These are phyloP conservation scores for Regulus satrapa DNA, from an alignment of 2,113 vertebrate species.

Conservation along the genomic window DNA sequence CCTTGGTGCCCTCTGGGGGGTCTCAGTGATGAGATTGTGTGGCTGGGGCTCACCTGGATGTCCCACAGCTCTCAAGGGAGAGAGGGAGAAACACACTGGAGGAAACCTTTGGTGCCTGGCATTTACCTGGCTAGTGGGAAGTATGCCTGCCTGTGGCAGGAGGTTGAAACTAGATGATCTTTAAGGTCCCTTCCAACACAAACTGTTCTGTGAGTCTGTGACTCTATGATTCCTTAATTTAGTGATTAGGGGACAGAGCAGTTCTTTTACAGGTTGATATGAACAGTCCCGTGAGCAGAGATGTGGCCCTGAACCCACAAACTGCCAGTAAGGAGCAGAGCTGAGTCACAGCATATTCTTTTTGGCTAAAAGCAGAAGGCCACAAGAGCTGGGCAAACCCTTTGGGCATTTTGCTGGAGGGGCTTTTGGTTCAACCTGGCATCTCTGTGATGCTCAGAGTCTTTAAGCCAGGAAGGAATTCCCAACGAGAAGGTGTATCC, in stretches of 20 bases:
- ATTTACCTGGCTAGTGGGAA: neutral
- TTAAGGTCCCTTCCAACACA: neutral
- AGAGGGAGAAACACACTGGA: neutral
- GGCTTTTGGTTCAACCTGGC: neutral
- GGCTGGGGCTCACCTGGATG: neutral
- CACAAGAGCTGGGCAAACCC: neutral
- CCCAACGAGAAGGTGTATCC: rapidly evolving
- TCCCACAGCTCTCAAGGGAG: neutral
- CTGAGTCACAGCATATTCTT: neutral
- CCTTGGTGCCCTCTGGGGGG: neutral
- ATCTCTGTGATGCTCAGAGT: neutral
- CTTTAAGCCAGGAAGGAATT: neutral
- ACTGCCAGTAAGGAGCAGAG: neutral
- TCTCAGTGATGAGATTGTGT: rapidly evolving
- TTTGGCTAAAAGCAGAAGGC: neutral
- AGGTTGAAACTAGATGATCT: too few species aligned
- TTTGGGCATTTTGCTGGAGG: neutral
- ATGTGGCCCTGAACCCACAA: neutral
- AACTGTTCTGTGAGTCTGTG: neutral
- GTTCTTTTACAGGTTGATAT: neutral
- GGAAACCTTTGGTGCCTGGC: neutral
- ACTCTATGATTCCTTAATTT: neutral
- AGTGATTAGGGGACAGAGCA: neutral
- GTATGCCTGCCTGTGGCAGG: neutral
- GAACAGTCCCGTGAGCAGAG: neutral